Percentiles rank a stretch among this genome's conserved stretches.
Conservation (phyloP, 2,113 vertebrate genomes). For the Sinocyclocheilus grahami region DNA sequence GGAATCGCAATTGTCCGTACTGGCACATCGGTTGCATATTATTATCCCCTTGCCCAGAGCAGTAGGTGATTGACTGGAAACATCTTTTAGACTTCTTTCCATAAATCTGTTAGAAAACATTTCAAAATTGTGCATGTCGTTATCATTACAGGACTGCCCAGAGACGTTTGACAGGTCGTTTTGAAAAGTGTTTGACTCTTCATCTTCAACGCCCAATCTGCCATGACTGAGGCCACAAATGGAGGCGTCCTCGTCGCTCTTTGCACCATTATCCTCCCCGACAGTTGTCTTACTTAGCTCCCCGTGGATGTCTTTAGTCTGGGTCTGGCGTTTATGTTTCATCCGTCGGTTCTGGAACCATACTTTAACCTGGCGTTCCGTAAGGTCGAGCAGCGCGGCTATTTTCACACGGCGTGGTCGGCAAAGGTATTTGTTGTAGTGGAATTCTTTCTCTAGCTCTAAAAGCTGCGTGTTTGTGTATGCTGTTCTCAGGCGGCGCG, state of each 20-base stretch:
- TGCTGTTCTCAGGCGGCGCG: slow-evolving; percentile 89
- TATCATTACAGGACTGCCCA: slow-evolving; percentile 79
- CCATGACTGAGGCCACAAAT: slow-evolving; percentile 77
- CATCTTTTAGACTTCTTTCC: slow-evolving; percentile 95
- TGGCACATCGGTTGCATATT: slow-evolving; percentile 87
- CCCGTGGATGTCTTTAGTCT: slow-evolving; percentile 90
- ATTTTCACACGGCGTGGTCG: slow-evolving; percentile 93
- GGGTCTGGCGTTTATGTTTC: slow-evolving; percentile 94
- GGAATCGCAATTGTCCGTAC: slow-evolving; percentile 88
- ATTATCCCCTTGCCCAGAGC: slow-evolving; percentile 85
- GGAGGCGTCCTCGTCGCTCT: slow-evolving; percentile 78
- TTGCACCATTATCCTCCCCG: slow-evolving; percentile 77
- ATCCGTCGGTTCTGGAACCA: slow-evolving; percentile 86
- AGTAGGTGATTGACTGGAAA: slow-evolving; percentile 86
- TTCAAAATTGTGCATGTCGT: slow-evolving; percentile 83
- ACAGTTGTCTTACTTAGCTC: slow-evolving; percentile 81
- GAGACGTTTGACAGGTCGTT: slow-evolving; percentile 81
- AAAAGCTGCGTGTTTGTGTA: slow-evolving; percentile 96
- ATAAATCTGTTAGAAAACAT: slow-evolving; percentile 83
- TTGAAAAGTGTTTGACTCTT: slow-evolving; percentile 85
- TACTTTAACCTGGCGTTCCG: slow-evolving; percentile 85
- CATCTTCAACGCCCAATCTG: slow-evolving; percentile 80
- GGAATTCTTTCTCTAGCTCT: slow-evolving; percentile 96
- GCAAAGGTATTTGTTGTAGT: slow-evolving; percentile 92
- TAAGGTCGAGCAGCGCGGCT: slow-evolving; percentile 88